These are phyloP conservation scores for Drosophila nikananu DNA, from an alignment of 1,140 invertebrate genomes.

Conservation along the genomic window DNA sequence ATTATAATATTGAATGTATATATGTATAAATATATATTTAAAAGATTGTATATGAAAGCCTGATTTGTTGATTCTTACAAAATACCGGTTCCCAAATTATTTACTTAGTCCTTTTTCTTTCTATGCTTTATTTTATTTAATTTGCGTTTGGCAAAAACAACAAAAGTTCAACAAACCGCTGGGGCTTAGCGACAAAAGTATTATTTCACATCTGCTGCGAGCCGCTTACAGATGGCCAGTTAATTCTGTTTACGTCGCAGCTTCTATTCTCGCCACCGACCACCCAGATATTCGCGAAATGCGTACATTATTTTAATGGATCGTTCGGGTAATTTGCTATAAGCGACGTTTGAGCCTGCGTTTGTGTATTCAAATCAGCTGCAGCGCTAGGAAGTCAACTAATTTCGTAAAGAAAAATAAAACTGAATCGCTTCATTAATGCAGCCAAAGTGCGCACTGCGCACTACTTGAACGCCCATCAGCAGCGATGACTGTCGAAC, in stretches of 20 bases:
- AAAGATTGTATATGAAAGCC: constrained; percentile 34
- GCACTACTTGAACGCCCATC: constrained; percentile 28
- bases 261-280: constrained; percentile 19
- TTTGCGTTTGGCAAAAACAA: constrained; percentile 22
- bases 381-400: constrained; percentile 46
- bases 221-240: constrained; percentile 51
- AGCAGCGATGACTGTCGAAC: constrained; percentile 24
- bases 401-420: constrained; percentile 19
- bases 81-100: constrained; percentile 57
- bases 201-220: constrained; percentile 22
- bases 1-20: constrained; percentile 15
- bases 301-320: constrained; percentile 25
- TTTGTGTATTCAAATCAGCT: constrained; percentile 30
- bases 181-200: constrained; percentile 15
- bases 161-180: constrained; percentile 71
- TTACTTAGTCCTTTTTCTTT: constrained; percentile 14
- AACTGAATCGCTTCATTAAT: constrained; percentile 33
- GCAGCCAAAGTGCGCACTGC: constrained; percentile 27
- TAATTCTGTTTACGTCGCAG: constrained; percentile 38
- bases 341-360: neutral
- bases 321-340: neutral
- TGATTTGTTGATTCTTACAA: constrained; percentile 31
- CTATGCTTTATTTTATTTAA: constrained; percentile 21
- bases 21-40: constrained; percentile 18
- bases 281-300: constrained; percentile 45